Conservation (phyloP, 2,113 vertebrate genomes). For the Probosciger aterrimus region DNA sequence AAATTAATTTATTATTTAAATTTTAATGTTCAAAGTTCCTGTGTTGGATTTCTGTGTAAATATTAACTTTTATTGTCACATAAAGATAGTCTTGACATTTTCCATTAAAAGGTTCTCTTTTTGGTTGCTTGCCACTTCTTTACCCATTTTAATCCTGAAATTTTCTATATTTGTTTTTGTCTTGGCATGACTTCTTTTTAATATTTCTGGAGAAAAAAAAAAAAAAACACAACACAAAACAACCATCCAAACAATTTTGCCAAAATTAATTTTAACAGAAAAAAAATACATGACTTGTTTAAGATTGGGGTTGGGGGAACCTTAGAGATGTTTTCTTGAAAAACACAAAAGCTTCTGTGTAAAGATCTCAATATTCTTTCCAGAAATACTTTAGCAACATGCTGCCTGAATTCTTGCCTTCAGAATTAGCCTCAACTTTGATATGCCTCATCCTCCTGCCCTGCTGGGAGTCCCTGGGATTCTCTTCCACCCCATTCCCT, state of each 20-base stretch:
- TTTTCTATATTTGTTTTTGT: background rate
- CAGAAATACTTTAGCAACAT: background rate
- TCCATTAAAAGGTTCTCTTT: background rate
- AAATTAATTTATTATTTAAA: background rate
- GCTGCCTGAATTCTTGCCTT: background rate
- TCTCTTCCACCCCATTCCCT: background rate
- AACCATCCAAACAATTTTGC: background rate
- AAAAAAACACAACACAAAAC: background rate
- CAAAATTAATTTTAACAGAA: background rate
- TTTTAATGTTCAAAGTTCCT: background rate
- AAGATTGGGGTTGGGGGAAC: background rate
- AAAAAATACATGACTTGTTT: background rate
- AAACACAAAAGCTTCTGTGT: background rate
- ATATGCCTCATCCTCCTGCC: background rate
- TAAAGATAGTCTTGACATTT: background rate
- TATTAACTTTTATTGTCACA: background rate
- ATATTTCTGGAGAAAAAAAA: background rate
- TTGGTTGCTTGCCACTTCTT: background rate
- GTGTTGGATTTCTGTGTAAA: background rate
- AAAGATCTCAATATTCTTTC: background rate
- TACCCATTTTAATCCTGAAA: background rate
- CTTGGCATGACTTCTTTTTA: background rate
- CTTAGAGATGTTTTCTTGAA: background rate
- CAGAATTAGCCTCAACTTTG: background rate
- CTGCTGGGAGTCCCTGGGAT: background rate